These are phyloP conservation scores for Halichondria panicea DNA, from an alignment of 37 sponge, comb jelly and placozoan species.

Conservation along the genomic window DNA sequence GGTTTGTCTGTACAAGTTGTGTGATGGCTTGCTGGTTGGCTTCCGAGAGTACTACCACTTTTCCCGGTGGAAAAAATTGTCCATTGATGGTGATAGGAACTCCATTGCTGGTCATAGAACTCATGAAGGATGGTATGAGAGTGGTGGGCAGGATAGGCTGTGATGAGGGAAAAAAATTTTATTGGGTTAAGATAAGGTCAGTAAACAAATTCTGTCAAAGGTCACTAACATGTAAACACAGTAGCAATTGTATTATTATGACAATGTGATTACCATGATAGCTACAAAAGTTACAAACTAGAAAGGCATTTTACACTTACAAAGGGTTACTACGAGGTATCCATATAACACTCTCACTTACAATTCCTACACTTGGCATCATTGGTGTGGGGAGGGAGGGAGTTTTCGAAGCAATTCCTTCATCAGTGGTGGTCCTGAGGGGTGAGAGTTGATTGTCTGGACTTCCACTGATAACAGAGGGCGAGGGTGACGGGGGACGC, in stretches of 20 bases:
- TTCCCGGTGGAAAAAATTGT: constrained; percentile 45
- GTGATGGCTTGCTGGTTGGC: constrained; percentile 55
- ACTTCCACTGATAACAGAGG: constrained; percentile 32
- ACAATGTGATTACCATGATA: too few relatives aligned
- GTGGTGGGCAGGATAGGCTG: constrained; percentile 8
- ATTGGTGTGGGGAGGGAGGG: too few relatives aligned
- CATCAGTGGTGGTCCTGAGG: neutral
- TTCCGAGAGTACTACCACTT: constrained; percentile 44
- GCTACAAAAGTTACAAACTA: neutral
- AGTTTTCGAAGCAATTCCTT: neutral
- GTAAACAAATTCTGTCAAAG: neutral
- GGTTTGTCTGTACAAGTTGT: constrained; percentile 38
- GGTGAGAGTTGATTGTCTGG: neutral
- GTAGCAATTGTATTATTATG: neutral
- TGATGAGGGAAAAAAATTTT: neutral
- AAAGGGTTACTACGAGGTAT: too few relatives aligned
- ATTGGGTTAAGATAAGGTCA: neutral
- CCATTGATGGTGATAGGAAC: constrained; percentile 32
- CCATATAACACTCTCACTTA: too few relatives aligned
- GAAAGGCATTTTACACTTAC: neutral
- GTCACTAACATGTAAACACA: neutral
- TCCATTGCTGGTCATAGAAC: neutral
- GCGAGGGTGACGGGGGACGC: constrained; percentile 64
- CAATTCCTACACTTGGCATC: too few relatives aligned
- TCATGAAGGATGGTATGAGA: constrained; percentile 12